phyloP scores from a whole-genome alignment of 92 coral and sea anemone species.

The Hydrozoanthus gracilis region DNA sequence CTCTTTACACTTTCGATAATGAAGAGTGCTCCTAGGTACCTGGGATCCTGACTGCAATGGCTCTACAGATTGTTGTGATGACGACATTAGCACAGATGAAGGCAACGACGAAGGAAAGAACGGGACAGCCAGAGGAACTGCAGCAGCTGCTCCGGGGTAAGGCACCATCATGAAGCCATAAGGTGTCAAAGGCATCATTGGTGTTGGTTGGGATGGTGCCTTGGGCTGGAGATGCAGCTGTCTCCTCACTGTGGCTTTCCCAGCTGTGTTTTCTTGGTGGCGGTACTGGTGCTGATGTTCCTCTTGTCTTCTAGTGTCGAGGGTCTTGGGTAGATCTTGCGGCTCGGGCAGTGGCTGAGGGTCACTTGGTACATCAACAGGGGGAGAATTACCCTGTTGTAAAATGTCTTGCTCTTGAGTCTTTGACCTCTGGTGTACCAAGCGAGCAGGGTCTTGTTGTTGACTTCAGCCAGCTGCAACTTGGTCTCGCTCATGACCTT shows the following conservation, averaged over 20 bases:
- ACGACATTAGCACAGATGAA: not conserved
- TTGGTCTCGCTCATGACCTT: constrained; percentile 54
- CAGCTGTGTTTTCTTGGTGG: constrained; percentile 27
- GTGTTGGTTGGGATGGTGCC: not conserved
- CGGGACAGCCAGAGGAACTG: constrained; percentile 9
- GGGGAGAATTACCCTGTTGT: constrained; percentile 57
- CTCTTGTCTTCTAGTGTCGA: constrained; percentile 11
- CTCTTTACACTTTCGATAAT: not conserved
- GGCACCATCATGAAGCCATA: constrained; percentile 18
- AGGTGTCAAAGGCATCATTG: not conserved
- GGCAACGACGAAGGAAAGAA: not conserved
- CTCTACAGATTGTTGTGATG: not conserved
- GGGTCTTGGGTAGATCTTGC: not conserved
- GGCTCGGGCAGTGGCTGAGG: constrained; percentile 36
- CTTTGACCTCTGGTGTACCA: constrained; percentile 56
- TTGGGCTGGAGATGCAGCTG: not conserved
- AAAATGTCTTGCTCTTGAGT: constrained; percentile 51
- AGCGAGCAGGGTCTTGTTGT: constrained; percentile 54
- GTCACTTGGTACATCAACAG: constrained; percentile 29
- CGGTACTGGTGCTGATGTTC: constrained; percentile 26
- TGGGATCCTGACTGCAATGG: not conserved
- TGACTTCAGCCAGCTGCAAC: constrained; percentile 61
- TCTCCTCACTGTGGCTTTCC: constrained; percentile 35
- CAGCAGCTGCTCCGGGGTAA: constrained; percentile 6
- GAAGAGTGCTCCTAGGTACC: not conserved